Conservation (phyloP, 37 sponge, comb jelly and placozoan species). For the Eunapius fragilis region DNA sequence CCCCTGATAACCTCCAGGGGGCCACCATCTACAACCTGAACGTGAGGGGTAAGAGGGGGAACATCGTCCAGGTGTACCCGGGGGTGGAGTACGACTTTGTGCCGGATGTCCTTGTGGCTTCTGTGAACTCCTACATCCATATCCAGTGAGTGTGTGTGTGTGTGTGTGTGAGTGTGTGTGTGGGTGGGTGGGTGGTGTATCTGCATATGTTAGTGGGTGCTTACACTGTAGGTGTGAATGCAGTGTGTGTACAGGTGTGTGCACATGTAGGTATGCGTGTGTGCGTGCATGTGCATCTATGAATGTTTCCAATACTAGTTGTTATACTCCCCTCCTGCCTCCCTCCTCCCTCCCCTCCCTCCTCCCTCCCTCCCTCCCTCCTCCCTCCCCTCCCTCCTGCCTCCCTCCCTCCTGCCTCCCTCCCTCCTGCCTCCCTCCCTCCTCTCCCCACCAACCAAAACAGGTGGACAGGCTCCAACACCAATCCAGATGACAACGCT, state of each 20-base stretch:
- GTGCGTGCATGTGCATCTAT: too few relatives aligned
- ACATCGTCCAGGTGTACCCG: conserved; percentile 98
- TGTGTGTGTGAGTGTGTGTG: neutral
- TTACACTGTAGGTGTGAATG: too few relatives aligned
- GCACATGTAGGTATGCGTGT: too few relatives aligned
- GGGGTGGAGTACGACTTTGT: conserved; percentile 99
- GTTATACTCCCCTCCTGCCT: too few relatives aligned
- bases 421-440: too few relatives aligned
- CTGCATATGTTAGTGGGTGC: too few relatives aligned
- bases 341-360: neutral
- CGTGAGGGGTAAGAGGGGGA: conserved; percentile 97
- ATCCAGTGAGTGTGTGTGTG: conserved; percentile 82
- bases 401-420: too few relatives aligned
- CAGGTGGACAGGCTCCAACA: conserved; percentile 99
- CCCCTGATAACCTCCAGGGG: conserved; percentile 39
- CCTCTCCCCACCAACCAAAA: neutral
- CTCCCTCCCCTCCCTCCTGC: too few relatives aligned
- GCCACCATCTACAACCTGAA: conserved; percentile 90
- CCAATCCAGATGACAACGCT: conserved; percentile 96
- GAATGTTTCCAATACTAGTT: too few relatives aligned
- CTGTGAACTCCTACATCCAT: conserved; percentile 75
- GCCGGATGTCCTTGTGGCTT: conserved; percentile 67
- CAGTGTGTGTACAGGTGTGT: too few relatives aligned
- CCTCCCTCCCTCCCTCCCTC: neutral
- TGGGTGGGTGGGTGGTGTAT: too few relatives aligned